Evolutionary conservation across 2,797 vertebrate species (phyloP), one percentile per base, ranked within the genome.

Genomic region (Periophthalmus magnuspinnatus): DNA sequence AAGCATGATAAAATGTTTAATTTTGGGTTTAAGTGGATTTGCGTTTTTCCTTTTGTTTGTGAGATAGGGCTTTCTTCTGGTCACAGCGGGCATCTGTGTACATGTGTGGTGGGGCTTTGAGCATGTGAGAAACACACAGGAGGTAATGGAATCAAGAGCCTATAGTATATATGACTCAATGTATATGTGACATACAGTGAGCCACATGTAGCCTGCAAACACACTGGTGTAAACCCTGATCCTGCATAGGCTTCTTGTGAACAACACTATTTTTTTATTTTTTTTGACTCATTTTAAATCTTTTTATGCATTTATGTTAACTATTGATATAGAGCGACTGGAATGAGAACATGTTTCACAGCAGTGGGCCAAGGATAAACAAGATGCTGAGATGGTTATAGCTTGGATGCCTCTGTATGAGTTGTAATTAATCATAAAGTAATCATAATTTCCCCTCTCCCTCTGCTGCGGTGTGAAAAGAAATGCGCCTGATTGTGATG

Each of bases 1-100:
- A 90, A 90, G 88, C 87, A 88, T 78, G 75, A 85, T 89, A 83
- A 87, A 83, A 84, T 89, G 86, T 90, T 90, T 89, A 80, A 89
- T 81, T 88, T 36, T 85, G 1, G 38, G 79, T 86, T 86, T 79
- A 82, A 82, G 61, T 72, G 72, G 82, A 84, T 89, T 85, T 86
- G 67, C 71, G 70, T 72, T 71, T 79, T 76, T 72, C 47, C 71
- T 65, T 82, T 83, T 78, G 80, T 86, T 88, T 88, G 81, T 86
- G 76, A 65, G 68, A 74, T 59, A 47, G 58, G 54, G 32, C 16
- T 61, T 62, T 75, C 70, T 81, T 70, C 56, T 74, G 76, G 67
- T 71, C 72, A 56, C 55, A 32, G 62, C 58, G 76, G 71, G 68
- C 68, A 79, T 81, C 66, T 75, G 65, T 75, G 65, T 14, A 32